These are phyloP conservation scores for Leptestheria dahalacensis DNA, from an alignment of 1,140 invertebrate species.

Conservation along the genomic window DNA sequence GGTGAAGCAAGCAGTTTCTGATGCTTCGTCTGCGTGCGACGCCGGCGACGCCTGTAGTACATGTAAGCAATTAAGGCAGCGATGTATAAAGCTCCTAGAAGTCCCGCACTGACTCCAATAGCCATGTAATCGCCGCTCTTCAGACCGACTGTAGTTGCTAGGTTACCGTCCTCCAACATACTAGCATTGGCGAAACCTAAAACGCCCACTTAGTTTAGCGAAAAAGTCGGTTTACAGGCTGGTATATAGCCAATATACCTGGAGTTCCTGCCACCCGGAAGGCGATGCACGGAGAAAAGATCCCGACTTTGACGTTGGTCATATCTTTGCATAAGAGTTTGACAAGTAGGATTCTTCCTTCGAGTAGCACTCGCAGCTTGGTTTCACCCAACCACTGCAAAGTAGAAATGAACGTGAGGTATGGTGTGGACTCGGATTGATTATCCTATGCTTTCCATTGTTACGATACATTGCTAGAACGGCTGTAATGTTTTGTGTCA, in stretches of 20 bases:
- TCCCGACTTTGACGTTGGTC: conserved; percentile 32
- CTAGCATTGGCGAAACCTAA: neutral
- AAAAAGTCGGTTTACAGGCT: no score
- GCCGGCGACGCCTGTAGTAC: conserved; percentile 17
- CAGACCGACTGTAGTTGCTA: conserved; percentile 20
- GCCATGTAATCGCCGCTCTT: conserved; percentile 51
- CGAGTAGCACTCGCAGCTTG: conserved; percentile 48
- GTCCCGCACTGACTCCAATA: conserved; percentile 58
- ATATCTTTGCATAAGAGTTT: conserved; percentile 63
- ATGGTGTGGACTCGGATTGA: neutral
- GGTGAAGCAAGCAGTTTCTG: conserved; percentile 8
- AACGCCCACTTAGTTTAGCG: neutral
- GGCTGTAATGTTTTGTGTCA: no score
- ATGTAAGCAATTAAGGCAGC: conserved; percentile 65
- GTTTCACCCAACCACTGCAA: conserved; percentile 65
- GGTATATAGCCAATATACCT: conserved; percentile 37
- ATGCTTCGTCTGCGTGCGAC: conserved; percentile 5
- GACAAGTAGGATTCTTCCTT: conserved; percentile 60
- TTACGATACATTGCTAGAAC: no score
- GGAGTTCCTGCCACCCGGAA: conserved; percentile 68
- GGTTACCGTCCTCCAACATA: neutral
- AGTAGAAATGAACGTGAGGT: conserved; percentile 16
- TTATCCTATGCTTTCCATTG: no score
- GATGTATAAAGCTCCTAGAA: conserved; percentile 65
- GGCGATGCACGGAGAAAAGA: conserved; percentile 65